These are phyloP conservation scores for Lycaon pictus DNA, from an alignment of 2,113 vertebrate genomes.

Conservation along the genomic window DNA sequence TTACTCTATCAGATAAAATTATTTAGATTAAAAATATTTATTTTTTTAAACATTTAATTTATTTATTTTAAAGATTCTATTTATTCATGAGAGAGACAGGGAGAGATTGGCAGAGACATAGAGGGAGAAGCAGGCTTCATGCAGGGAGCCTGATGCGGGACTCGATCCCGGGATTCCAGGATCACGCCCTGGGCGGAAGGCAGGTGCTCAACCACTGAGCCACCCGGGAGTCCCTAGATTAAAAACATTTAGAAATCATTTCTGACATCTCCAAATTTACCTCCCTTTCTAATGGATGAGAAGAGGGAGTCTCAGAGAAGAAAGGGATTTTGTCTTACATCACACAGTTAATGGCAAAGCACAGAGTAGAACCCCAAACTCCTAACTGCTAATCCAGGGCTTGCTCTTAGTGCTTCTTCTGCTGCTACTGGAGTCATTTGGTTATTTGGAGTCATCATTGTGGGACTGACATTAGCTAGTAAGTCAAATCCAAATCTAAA, in stretches of 20 bases:
- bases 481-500: not conserved
- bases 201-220: no score
- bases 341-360: not conserved
- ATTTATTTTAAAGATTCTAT: no score
- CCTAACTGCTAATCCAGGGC: not conserved
- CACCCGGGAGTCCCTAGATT: not conserved
- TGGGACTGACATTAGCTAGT: not conserved
- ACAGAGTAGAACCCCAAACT: not conserved
- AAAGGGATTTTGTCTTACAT: not conserved
- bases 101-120: no score
- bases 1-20: not conserved
- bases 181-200: no score
- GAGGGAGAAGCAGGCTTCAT: no score
- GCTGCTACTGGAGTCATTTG: not conserved
- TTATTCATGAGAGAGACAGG: no score
- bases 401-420: not conserved
- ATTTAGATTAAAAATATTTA: not conserved
- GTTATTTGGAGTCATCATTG: not conserved
- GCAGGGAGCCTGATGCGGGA: no score
- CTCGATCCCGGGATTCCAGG: no score
- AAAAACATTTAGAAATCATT: slow-evolving; percentile 4
- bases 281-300: not conserved
- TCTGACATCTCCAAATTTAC: not conserved
- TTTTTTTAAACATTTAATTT: no score
- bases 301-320: not conserved